phyloP scores from a whole-genome alignment of 2,113 vertebrate genomes.

The Corythoichthys haematopterus region DNA sequence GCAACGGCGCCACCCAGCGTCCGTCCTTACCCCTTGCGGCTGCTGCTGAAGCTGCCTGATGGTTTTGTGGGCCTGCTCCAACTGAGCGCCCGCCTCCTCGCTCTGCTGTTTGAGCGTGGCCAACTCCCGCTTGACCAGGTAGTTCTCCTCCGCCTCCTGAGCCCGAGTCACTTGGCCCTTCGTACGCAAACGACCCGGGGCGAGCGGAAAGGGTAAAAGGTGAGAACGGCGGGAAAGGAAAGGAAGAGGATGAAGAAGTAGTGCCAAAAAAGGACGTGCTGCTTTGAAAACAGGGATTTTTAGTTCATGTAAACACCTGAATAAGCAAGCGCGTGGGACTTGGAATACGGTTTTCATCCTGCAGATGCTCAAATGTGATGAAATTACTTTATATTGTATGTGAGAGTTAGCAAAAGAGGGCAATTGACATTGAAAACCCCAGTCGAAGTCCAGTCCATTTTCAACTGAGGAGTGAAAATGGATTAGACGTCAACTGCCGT shows the following conservation, averaged over 20 bases:
- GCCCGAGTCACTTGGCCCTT: constrained; percentile 99
- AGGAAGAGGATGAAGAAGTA: constrained; percentile 25
- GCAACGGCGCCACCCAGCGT: constrained; percentile 12
- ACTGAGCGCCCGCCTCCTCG: constrained; percentile 89
- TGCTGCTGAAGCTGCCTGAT: constrained; percentile 89
- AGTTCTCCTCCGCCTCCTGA: constrained; percentile 99
- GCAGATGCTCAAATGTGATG: neutral
- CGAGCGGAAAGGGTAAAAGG: constrained; percentile 29
- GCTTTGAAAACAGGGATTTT: constrained; percentile 20
- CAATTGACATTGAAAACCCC: too few species aligned
- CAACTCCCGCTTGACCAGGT: constrained; percentile 99
- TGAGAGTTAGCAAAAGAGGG: too few species aligned
- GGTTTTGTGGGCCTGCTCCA: constrained; percentile 91
- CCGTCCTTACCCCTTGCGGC: constrained; percentile 88
- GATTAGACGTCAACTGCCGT: too few species aligned
- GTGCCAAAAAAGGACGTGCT: constrained; percentile 54
- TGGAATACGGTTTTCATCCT: neutral
- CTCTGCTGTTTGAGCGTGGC: constrained; percentile 95
- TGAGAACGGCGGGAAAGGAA: constrained; percentile 44
- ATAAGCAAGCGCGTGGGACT: neutral
- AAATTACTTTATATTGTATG: too few species aligned
- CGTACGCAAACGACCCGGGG: constrained; percentile 82
- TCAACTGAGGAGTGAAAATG: too few species aligned
- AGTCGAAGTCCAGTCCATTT: too few species aligned
- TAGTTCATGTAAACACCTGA: constrained; percentile 9